Percentiles rank a stretch among this genome's conserved stretches.
Conservation (phyloP, 2,113 vertebrate species). For the Equus przewalskii region DNA sequence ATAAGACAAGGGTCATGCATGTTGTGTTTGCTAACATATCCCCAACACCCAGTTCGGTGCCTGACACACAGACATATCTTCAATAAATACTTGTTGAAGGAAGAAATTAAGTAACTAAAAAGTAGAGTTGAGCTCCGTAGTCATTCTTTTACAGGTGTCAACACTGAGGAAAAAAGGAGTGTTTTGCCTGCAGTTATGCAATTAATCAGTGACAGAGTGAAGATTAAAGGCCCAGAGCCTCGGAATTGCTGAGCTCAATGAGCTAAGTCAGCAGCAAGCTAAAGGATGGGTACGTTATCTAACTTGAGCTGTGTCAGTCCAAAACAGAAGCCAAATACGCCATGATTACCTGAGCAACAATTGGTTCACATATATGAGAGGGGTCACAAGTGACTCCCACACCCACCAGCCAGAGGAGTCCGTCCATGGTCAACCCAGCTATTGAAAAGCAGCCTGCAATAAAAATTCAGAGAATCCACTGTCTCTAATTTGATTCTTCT, state of each 20-base stretch:
- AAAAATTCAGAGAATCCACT: not conserved
- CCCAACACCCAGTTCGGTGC: not conserved
- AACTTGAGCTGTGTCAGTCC: not conserved
- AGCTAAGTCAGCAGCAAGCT: slow-evolving; percentile 1
- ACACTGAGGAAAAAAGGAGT: not conserved
- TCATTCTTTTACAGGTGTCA: not conserved
- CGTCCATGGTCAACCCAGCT: not conserved
- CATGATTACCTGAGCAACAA: not conserved
- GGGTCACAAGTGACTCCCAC: not conserved
- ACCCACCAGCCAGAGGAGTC: not conserved
- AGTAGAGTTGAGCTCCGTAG: not conserved
- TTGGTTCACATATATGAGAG: too few species aligned
- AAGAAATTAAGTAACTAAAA: slow-evolving; percentile 44
- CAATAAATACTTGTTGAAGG: not conserved
- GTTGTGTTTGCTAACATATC: not conserved
- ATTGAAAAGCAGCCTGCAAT: not conserved
- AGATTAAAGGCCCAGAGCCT: not conserved
- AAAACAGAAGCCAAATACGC: slow-evolving; percentile 11
- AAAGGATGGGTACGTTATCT: not conserved
- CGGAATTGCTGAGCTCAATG: not conserved
- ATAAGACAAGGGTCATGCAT: not conserved
- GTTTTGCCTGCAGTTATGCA: not conserved
- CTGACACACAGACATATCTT: not conserved
- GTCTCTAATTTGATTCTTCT: slow-evolving; percentile 27
- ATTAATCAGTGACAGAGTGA: not conserved